These are phyloP conservation scores for Agrotis puta DNA, from an alignment of 2,888 invertebrate genomes.

Conservation along the genomic window DNA sequence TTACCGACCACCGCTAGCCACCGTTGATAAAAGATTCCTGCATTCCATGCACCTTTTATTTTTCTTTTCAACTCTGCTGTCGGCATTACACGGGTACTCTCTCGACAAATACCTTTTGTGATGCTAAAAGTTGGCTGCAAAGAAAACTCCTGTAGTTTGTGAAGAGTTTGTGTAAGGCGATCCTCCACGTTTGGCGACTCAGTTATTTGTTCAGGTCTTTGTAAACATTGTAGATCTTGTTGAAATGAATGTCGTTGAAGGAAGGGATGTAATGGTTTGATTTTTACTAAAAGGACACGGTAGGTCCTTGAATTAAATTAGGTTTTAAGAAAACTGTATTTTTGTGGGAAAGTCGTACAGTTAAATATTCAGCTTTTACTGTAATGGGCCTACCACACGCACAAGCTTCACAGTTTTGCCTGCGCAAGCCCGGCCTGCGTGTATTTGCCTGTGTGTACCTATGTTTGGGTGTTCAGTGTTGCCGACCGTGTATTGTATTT, in stretches of 20 bases:
- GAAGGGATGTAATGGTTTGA: slow-evolving; percentile 7
- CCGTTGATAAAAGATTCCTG: neutral
- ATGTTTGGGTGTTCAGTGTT: no score
- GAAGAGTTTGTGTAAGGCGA: slow-evolving; percentile 24
- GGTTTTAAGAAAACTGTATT: neutral
- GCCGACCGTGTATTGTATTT: no score
- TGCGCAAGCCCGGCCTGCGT: no score
- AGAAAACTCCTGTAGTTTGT: slow-evolving; percentile 26
- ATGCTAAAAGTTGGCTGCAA: slow-evolving; percentile 19
- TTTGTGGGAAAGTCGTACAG: neutral
- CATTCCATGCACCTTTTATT: slow-evolving; percentile 11
- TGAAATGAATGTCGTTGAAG: slow-evolving; percentile 15
- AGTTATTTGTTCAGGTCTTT: slow-evolving; percentile 34
- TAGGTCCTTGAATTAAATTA: neutral
- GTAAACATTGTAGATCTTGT: slow-evolving; percentile 32
- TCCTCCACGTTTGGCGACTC: slow-evolving; percentile 26
- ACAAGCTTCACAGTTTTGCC: no score
- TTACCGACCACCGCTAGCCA: no score
- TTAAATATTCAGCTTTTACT: neutral
- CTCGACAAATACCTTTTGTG: slow-evolving; percentile 47
- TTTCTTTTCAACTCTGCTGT: slow-evolving; percentile 23
- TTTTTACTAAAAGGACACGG: neutral
- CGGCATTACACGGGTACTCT: slow-evolving; percentile 11
- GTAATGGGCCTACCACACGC: no score
- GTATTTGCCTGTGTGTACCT: no score